Base-by-base conservation (phyloP, 2,113 vertebrate species). In the Cebidichthys violaceus region DNA sequence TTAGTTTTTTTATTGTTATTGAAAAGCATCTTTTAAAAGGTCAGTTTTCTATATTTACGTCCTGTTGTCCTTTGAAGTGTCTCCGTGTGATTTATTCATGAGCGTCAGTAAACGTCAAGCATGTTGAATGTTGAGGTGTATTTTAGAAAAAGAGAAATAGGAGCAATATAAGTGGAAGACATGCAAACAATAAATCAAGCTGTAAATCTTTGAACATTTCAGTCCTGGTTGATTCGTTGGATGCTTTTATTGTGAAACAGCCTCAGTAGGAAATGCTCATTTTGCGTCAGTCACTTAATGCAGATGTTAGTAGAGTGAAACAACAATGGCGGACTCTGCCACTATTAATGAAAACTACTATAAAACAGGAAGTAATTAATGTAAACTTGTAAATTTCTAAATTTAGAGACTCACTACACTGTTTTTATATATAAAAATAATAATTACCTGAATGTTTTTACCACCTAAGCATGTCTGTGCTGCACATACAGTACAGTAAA, bases 21-120 rank as follows among this genome's bases (percentile, higher is more conserved):
- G 2, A 22, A 52, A 52, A 24, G 39, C 33, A 18, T 9, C 4
- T 29, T 39, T 54, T 39, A 52, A 69, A 82, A 75, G 65, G 72
- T 64, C 45, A 71, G n/a, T 43, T 66, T 62, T 6, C 17, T 59
- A 1, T 45, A 45, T 73, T 69, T 57, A 79, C 47, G 6, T 55
- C 43, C 43, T 33, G 15, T 13, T 62, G 15, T 9, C 2, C 4
- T 15, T 27, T 15, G 15, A 75, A 67, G 78, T 71, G 43, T 66
- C 64, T 60, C 3, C 27, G 11, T 64, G 22, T 10, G 27, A 47
- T 9, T 70, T 70, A 70, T 60, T 62, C 20, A 45, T 10, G 24
- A 47, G 13, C 45, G 3, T 55, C 18, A 55, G 24, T 62, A 2
- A 57, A 72, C 9, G 9, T 4, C 41, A 35, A 15, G 10, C n/a